Evolutionary conservation across 2,888 invertebrate species (phyloP).

Genomic region (Aporophyla nigra): DNA sequence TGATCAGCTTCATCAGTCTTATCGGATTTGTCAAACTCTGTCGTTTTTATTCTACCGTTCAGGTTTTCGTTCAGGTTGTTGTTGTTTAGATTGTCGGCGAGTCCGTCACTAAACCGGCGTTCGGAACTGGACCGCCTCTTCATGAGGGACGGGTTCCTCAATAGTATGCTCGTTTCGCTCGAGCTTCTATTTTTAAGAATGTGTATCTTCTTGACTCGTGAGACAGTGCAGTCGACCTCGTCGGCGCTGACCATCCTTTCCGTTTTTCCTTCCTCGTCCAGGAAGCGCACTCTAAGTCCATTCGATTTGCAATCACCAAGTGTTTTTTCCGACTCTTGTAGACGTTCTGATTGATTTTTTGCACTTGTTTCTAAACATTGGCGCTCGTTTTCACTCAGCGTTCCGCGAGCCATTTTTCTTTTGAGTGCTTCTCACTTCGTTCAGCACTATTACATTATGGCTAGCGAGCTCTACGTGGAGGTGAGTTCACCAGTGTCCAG

Average conservation of each 20-base stretch:
- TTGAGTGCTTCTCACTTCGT: conserved; percentile 66
- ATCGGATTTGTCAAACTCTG: conserved; percentile 77
- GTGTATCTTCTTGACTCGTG: conserved; percentile 88
- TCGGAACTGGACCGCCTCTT: conserved; percentile 83
- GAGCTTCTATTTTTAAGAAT: conserved; percentile 89
- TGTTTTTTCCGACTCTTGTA: conserved; percentile 83
- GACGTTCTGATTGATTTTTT: conserved; percentile 83
- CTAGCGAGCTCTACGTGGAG: conserved; percentile 60
- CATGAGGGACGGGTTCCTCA: conserved; percentile 86
- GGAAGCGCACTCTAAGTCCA: conserved; percentile 87
- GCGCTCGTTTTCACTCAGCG: conserved; percentile 87
- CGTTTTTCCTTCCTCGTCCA: conserved; percentile 88
- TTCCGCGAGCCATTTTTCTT: conserved; percentile 87
- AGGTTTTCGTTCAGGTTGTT: conserved; percentile 84
- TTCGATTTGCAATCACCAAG: conserved; percentile 79
- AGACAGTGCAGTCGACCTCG: conserved; percentile 85
- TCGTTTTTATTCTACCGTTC: conserved; percentile 77
- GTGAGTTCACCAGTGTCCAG: conserved; percentile 64
- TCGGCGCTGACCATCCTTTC: conserved; percentile 88
- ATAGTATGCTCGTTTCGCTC: conserved; percentile 87
- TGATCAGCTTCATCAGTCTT: conserved; percentile 84
- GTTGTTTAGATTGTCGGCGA: conserved; percentile 83
- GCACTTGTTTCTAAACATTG: conserved; percentile 82
- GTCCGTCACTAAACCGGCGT: conserved; percentile 81
- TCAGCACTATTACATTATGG: conserved; percentile 76